Evolutionary conservation across 2,888 invertebrate species (phyloP), one percentile per base, ranked within the genome.

Genomic region (Alviniconcha strummeri): DNA sequence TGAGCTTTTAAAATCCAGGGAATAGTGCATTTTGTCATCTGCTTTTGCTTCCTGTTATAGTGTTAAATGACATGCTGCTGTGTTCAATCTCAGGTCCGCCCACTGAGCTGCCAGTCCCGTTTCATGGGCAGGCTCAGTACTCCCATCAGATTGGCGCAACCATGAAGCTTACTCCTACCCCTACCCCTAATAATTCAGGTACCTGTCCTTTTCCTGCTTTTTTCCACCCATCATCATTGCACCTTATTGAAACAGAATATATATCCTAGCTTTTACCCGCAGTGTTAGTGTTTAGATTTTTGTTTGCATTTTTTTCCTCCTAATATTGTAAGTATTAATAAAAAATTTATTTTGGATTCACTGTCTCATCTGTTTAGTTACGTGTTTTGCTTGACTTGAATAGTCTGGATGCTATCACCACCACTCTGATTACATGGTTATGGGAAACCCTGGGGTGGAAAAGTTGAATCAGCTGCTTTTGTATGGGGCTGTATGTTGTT

Each of bases 101-200:
- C 17, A 89, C 87, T 88, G 92, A 90, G 81, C 86, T 93, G 84
- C 93, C 93, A 60, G 89, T 90, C 76, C 93, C 93, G 69, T 93
- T 89, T 86, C 92, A 92, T 87, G 93, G 93, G 81, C 92, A 92
- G 72, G 93, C 89, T 75, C 92, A 92, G 87, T 93, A 93, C 87
- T 91, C 92, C 13, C 92, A 92, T 83, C 92, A 92, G 86, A 88
- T 92, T 81, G 90, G 90, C 85, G 83, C 85, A 11, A 78, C 86
- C 81, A 88, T 88, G 89, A 84, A 89, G 83, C 87, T 91, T 74
- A 89, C 91, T 57, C 89, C 91, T 55, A 90, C 89, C 87, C 86
- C 90, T 60, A 92, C 92, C 78, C 92, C 92, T 84, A 88, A 87
- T 85, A 91, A 90, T 85, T 92, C 92, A 92, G 91, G 92, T 92